phyloP scores from a whole-genome alignment of 2,888 invertebrate species.

The Hirtodrosophila confusa region DNA sequence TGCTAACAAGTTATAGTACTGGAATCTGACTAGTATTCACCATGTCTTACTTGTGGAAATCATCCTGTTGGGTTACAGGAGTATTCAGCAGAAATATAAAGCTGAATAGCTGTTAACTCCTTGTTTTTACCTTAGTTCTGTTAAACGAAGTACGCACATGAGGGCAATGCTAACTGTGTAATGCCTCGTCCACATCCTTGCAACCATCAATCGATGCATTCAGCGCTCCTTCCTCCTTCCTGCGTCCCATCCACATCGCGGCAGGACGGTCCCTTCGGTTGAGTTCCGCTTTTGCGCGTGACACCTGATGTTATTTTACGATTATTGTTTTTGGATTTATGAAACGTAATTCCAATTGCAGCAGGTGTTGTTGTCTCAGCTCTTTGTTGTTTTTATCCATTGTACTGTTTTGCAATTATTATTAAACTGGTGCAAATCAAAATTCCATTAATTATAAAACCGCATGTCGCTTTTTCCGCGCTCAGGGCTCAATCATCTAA shows the following conservation, averaged over 20 bases:
- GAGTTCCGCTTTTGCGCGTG: constrained; percentile 66
- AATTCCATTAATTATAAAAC: constrained; percentile 59
- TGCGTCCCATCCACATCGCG: background rate
- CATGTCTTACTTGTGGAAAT: too few relatives aligned
- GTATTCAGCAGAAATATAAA: too few relatives aligned
- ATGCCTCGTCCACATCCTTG: constrained; percentile 9
- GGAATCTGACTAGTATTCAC: too few relatives aligned
- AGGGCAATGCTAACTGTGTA: background rate
- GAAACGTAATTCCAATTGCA: constrained; percentile 73
- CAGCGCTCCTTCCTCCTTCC: too few relatives aligned
- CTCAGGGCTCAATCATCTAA: constrained; percentile 42
- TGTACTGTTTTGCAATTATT: constrained; percentile 47
- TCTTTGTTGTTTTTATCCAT: constrained; percentile 18
- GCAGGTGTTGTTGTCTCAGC: constrained; percentile 36
- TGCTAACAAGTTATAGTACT: too few relatives aligned
- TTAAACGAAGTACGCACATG: background rate
- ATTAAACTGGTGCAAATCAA: constrained; percentile 37
- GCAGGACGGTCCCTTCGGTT: constrained; percentile 18
- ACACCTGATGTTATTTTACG: constrained; percentile 79
- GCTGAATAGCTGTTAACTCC: too few relatives aligned
- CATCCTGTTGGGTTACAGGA: too few relatives aligned
- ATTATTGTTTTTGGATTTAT: constrained; percentile 80
- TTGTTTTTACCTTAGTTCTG: too few relatives aligned
- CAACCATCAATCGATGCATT: constrained; percentile 28
- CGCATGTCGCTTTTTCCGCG: constrained; percentile 32